Evolutionary conservation across 2,113 vertebrate species (phyloP).

Genomic region (Drymodes brunneopygia): DNA sequence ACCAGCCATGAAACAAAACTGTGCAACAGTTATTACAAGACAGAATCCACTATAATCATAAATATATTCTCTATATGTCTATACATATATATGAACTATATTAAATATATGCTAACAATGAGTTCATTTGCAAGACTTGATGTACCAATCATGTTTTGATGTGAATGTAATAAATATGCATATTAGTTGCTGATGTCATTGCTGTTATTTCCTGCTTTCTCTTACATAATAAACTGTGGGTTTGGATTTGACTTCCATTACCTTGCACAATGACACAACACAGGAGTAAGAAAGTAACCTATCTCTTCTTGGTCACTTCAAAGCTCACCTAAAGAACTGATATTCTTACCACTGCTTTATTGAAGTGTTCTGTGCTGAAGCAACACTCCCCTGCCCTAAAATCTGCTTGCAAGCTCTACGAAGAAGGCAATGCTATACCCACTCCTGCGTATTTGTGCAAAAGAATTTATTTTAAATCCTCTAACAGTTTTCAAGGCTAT

Average conservation of each 20-base stretch:
- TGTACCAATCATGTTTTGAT: neutral
- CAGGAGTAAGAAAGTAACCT: neutral
- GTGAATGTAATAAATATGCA: neutral
- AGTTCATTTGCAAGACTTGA: neutral
- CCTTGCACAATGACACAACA: neutral
- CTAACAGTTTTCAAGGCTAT: neutral
- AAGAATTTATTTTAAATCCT: neutral
- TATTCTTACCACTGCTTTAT: neutral
- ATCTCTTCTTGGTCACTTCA: neutral
- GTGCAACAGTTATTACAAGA: neutral
- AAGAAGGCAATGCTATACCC: neutral
- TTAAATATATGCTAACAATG: neutral
- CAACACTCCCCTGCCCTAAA: neutral
- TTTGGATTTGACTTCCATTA: neutral
- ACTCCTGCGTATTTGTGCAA: neutral
- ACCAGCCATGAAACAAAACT: neutral
- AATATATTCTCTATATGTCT: neutral
- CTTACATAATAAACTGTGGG: neutral
- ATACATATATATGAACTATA: neutral
- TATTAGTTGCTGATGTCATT: neutral
- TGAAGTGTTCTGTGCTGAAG: neutral
- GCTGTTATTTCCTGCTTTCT: neutral
- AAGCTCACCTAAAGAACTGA: neutral
- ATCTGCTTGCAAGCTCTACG: neutral
- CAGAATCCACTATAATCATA: neutral